Conservation (phyloP, 2,888 invertebrate genomes). For the Erpobdella octoculata region DNA sequence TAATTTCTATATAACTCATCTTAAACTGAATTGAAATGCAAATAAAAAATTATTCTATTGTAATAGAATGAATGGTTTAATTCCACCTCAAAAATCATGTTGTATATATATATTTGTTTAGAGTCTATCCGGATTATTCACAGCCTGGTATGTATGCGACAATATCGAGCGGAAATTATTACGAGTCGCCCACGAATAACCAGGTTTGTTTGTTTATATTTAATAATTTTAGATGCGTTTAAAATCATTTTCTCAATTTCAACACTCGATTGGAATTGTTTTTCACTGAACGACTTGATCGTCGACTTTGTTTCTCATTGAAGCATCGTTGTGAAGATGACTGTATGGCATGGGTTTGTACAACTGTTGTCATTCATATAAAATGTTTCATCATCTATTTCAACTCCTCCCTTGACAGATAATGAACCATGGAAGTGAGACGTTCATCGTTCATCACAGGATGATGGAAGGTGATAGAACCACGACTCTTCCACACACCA, state of each 20-base stretch:
- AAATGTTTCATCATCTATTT: too few relatives aligned
- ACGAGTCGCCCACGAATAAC: constrained; percentile 52
- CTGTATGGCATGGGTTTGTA: too few relatives aligned
- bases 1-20: too few relatives aligned
- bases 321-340: too few relatives aligned
- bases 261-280: background rate
- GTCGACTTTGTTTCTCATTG: background rate
- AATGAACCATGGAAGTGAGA: constrained; percentile 52
- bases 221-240: background rate
- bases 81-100: too few relatives aligned
- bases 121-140: background rate
- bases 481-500: constrained; percentile 62
- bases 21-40: too few relatives aligned
- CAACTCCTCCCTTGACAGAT: constrained; percentile 43
- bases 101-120: background rate
- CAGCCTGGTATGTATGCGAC: constrained; percentile 57
- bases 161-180: constrained; percentile 62
- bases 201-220: constrained; percentile 23
- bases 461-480: constrained; percentile 55
- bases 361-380: too few relatives aligned
- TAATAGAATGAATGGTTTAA: too few relatives aligned
- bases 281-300: background rate
- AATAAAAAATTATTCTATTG: too few relatives aligned
- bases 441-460: constrained; percentile 62
- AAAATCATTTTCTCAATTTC: too few relatives aligned